Base-by-base conservation (phyloP, 2,113 vertebrate genomes). In the Anguilla rostrata region DNA sequence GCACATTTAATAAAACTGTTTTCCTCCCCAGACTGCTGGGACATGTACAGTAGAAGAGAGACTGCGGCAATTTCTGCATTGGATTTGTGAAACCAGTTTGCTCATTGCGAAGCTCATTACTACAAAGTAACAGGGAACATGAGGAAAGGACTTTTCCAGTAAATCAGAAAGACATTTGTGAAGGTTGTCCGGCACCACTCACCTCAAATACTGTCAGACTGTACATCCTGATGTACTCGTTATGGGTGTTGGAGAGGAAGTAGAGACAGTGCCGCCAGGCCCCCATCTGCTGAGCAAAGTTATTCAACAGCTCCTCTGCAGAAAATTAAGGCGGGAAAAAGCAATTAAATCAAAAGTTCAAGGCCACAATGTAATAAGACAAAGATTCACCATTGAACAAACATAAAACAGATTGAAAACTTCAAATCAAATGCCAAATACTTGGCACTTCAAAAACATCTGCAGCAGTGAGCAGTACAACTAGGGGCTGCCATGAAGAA, bases 211-310 rank as follows among this genome's bases (percentile, higher is more conserved):
- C 98, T 2, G 98, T 99, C 92, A 99, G 95, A 90, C 98, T 99
- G 93, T 99, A 99, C 98, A 99, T 99, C 98, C 99, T 99, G 3
- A 99, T 98, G 81, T 99, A 99, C 94, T 99, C 98, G 82, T 99
- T 99, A 88, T 95, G 96, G 63, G 98, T 99, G 91, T 97, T 98
- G 85, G 98, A 99, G 82, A 99, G 96, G 93, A 99, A 99, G 93
- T 98, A 99, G 86, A 99, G 95, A 92, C 98, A 99, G 92, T 98
- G 97, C 56, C 97, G 97, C 98, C 98, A 99, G 0, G 98, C 98
- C 93, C 97, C 98, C n/a, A 96, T 96, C 94, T 99, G 98, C 95
- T 98, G 98, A 90, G 98, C 98, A 93, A 99, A 99, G 93, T 98
- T 99, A 94, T 99, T 99, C 91, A 99, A 94, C 94, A 99, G 95